These are phyloP conservation scores for Tachypleus tridentatus DNA, from an alignment of 1,140 invertebrate genomes.

Conservation along the genomic window DNA sequence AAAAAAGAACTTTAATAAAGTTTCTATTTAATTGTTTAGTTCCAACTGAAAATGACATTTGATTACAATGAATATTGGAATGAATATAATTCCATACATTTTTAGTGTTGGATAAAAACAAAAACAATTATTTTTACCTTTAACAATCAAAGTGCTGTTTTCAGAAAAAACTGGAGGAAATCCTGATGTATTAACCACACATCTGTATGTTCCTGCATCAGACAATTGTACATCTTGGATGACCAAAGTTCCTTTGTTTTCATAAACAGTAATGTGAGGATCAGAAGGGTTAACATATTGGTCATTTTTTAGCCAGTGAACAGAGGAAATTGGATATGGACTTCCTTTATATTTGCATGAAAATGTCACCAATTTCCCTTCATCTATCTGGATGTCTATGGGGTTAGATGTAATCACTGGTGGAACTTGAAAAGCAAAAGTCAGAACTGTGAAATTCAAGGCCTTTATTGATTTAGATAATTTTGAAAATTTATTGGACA, in stretches of 20 bases:
- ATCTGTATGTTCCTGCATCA: conserved; percentile 53
- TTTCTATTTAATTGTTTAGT: no score
- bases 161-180: conserved; percentile 46
- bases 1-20: no score
- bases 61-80: no score
- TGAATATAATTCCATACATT: no score
- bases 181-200: conserved; percentile 52
- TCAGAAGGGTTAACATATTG: conserved; percentile 41
- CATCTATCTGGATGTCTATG: conserved; percentile 43
- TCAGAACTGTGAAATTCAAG: no score
- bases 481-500: no score
- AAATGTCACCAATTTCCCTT: conserved; percentile 51
- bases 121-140: conserved; percentile 35
- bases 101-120: no score
- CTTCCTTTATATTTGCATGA: conserved; percentile 49
- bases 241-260: conserved; percentile 45
- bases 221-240: conserved; percentile 44
- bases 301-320: conserved; percentile 60
- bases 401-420: conserved; percentile 44
- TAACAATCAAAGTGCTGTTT: conserved; percentile 45
- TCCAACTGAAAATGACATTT: no score
- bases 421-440: conserved; percentile 7
- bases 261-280: conserved; percentile 19
- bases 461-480: no score
- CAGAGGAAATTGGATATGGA: conserved; percentile 46